Base-by-base conservation (phyloP, 2,797 vertebrate species). In the Oophaga sylvatica region DNA sequence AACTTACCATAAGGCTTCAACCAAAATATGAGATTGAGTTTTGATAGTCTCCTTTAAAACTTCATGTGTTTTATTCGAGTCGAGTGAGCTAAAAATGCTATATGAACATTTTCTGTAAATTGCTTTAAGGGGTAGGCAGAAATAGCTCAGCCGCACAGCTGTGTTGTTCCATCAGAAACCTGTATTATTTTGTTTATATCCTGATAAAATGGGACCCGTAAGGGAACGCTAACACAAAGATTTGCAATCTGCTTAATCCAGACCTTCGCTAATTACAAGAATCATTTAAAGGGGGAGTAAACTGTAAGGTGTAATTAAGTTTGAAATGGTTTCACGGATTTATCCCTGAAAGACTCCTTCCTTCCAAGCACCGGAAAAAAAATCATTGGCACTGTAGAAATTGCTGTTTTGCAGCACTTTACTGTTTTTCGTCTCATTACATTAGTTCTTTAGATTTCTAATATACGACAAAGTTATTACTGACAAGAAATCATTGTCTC, bases 201-300 rank as follows among this genome's bases (percentile, higher is more conserved):
- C 81, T 80, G 76, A 84, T 79, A 67, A 80, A 88, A 88, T 84
- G 70, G 82, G 20, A 73, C 82, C 82, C 87, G 48, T 84, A 75
- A 79, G 87, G 67, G 67, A 84, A 71, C 71, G 65, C 82, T 84
- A 71, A 84, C 81, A 84, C 76, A 84, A 84, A 88, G 82, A 88
- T 84, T 79, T 78, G 73, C 75, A 88, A 73, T 84, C 82, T 88
- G 81, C 81, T 83, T 84, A 84, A 88, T 84, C 87, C 81, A 88
- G 81, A 84, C 87, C 81, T 88, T 79, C 31, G 26, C 87, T 88
- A 88, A 88, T 88, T 88, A 88, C 81, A 71, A 80, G 81, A 88
- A 84, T 88, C 76, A 84, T 84, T 84, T 88, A 84, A 84, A 80
- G 81, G 87, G 75, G 87, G 82, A 80, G 73, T 83, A 88, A 84